Conservation (phyloP, 2,888 invertebrate genomes). For the Drosophila anceps region DNA sequence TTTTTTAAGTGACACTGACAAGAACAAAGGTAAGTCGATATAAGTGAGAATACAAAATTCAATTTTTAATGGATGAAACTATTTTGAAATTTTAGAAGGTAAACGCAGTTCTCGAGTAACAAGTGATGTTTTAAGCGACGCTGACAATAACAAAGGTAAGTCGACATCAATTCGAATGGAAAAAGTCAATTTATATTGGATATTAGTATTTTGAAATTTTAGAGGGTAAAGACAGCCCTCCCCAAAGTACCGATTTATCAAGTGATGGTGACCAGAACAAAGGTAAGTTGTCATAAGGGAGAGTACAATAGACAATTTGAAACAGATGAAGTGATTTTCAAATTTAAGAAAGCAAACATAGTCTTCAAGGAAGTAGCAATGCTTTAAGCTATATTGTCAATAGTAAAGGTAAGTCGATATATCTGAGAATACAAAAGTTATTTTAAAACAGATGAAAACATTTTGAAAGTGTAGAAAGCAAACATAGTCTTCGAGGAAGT, state of each 20-base stretch:
- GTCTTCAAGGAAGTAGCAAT: no score
- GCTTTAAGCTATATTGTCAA: no score
- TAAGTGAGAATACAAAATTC: background rate
- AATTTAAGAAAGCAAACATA: no score
- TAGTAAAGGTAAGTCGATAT: background rate
- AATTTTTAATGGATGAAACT: background rate
- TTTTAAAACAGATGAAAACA: background rate
- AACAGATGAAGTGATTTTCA: background rate
- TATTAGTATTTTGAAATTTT: background rate
- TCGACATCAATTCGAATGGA: background rate
- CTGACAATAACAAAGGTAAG: background rate
- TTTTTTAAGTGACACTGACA: no score
- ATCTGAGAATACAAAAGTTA: background rate
- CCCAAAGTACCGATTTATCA: background rate
- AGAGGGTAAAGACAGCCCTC: background rate
- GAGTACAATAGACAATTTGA: background rate
- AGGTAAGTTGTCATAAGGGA: background rate
- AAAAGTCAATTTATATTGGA: background rate
- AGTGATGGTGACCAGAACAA: background rate
- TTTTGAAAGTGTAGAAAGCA: background rate
- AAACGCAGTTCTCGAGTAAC: no score
- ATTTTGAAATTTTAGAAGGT: background rate
- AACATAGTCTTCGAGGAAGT: no score
- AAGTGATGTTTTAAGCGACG: background rate
- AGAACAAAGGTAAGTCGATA: background rate